phyloP scores from a whole-genome alignment of 2,888 invertebrate species.

The Abrostola triplasia region DNA sequence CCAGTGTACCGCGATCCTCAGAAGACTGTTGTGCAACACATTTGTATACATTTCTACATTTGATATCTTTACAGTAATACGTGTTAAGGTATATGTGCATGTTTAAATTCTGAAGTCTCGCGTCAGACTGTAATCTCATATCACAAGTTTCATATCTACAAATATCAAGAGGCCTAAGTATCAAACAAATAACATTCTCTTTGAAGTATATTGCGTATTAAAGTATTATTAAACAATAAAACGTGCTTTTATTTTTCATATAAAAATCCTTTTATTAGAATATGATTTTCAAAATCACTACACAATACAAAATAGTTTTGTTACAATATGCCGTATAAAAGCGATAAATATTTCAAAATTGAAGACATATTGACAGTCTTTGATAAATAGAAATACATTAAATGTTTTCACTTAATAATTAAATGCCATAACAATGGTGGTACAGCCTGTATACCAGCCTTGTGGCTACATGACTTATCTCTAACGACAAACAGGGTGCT shows the following conservation, averaged over 20 bases:
- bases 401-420: constrained; percentile 59
- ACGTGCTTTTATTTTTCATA: constrained; percentile 51
- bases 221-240: constrained; percentile 47
- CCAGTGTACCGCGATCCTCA: constrained; percentile 5
- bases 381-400: constrained; percentile 61
- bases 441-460: constrained; percentile 71
- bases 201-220: constrained; percentile 48
- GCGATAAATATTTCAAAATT: constrained; percentile 69
- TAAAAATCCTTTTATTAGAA: constrained; percentile 54
- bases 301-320: constrained; percentile 56
- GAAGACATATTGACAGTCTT: constrained; percentile 69
- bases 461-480: constrained; percentile 63
- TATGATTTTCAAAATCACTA: constrained; percentile 47
- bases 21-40: constrained; percentile 36
- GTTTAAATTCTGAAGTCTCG: constrained; percentile 23
- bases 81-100: constrained; percentile 35
- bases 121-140: constrained; percentile 50
- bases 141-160: constrained; percentile 51
- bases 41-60: constrained; percentile 51
- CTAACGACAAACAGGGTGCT: constrained; percentile 22
- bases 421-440: constrained; percentile 75
- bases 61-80: constrained; percentile 37
- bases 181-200: constrained; percentile 43
- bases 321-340: constrained; percentile 60
- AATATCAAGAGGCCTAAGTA: constrained; percentile 52